Percentiles rank a stretch among this genome's conserved stretches.
Evolutionary conservation across 1,140 invertebrate genomes (phyloP).

Genomic region (Polypedilum pembai): DNA sequence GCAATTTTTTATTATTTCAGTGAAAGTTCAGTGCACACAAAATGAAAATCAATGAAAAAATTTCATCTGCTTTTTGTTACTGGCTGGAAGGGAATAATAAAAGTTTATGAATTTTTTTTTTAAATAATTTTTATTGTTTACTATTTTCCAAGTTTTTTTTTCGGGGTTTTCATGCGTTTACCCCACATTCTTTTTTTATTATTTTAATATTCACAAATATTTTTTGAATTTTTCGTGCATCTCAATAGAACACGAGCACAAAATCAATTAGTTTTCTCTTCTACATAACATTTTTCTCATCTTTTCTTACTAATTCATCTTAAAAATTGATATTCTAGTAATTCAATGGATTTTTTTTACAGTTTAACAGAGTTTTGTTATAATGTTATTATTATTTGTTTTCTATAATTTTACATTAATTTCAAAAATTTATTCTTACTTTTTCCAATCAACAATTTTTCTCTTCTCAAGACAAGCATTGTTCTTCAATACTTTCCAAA

Average conservation of each 20-base stretch:
- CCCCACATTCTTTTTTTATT: neutral
- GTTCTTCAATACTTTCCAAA: too few species aligned
- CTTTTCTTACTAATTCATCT: neutral
- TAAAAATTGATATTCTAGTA: conserved; percentile 4
- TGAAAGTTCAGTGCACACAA: too few species aligned
- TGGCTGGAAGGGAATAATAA: neutral
- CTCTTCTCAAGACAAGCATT: too few species aligned
- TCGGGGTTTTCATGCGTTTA: neutral
- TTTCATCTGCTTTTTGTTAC: neutral
- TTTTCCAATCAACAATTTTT: too few species aligned
- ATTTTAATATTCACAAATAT: conserved; percentile 18
- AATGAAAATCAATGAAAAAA: too few species aligned
- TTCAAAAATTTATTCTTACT: too few species aligned
- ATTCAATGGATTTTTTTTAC: conserved; percentile 16
- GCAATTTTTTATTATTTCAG: too few species aligned
- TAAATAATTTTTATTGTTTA: neutral
- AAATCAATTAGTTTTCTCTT: neutral
- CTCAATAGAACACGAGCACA: neutral
- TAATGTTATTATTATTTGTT: neutral
- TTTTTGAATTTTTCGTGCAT: neutral
- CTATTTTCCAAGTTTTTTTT: neutral
- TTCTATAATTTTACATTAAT: too few species aligned
- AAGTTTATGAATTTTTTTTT: neutral
- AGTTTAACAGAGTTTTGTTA: neutral
- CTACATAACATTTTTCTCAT: neutral